Percentiles rank a stretch among this genome's conserved stretches.
These are phyloP conservation scores for Tetragnatha versicolor DNA, from an alignment of 1,140 invertebrate species.

Conservation along the genomic window DNA sequence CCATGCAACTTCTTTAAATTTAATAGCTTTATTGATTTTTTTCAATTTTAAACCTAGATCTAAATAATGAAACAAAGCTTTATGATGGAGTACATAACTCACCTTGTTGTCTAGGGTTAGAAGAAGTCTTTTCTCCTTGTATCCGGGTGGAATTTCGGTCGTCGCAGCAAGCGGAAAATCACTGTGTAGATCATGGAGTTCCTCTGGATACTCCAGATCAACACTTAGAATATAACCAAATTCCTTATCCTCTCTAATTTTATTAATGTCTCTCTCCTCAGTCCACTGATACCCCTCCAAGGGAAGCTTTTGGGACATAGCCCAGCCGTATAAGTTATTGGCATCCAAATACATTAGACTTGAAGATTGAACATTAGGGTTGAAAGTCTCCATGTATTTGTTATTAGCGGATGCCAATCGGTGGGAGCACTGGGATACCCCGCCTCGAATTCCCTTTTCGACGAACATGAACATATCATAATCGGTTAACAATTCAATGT, in stretches of 20 bases:
- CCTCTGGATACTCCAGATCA: too few species aligned
- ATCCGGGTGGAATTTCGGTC: neutral
- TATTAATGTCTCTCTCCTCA: neutral
- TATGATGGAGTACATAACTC: neutral
- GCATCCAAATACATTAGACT: slow-evolving; percentile 59
- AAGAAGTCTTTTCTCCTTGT: neutral
- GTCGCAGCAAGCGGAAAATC: neutral
- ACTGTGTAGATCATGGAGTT: slow-evolving; percentile 1
- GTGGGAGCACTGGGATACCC: neutral
- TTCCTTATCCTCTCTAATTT: neutral
- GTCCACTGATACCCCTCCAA: too few species aligned
- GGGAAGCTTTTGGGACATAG: slow-evolving; percentile 48
- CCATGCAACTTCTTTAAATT: neutral
- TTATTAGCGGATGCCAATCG: neutral
- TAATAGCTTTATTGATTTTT: neutral
- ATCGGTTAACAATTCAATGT: slow-evolving; percentile 24
- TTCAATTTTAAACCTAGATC: neutral
- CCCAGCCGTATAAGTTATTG: slow-evolving; percentile 59
- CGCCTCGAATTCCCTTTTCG: neutral
- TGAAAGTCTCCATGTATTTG: neutral
- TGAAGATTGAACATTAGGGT: neutral
- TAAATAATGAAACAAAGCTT: neutral
- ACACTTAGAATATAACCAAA: slow-evolving; percentile 57
- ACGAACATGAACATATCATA: slow-evolving; percentile 1
- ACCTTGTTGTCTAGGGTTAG: neutral